phyloP scores from a whole-genome alignment of 1,140 invertebrate genomes.

The Drosophila albomicans region DNA sequence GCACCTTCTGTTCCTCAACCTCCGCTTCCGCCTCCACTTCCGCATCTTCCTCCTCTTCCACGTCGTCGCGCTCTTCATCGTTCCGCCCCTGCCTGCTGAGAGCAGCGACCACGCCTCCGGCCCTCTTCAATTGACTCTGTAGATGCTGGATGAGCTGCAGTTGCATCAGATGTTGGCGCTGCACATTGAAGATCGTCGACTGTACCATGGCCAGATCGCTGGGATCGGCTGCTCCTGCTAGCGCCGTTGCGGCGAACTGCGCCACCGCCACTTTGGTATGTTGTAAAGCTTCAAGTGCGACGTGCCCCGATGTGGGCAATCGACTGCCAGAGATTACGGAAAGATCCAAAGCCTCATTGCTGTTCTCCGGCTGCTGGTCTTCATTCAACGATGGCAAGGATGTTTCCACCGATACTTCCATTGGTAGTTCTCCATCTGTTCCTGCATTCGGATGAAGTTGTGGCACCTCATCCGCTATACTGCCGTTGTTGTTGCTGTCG shows the following conservation, averaged over 20 bases:
- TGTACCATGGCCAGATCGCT: conserved; percentile 95
- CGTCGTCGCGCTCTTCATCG: conserved; percentile 21
- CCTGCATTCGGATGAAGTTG: conserved; percentile 31
- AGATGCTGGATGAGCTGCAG: conserved; percentile 96
- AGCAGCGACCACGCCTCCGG: conserved; percentile 56
- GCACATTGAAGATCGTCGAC: conserved; percentile 94
- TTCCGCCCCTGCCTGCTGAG: conserved; percentile 45
- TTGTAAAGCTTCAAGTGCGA: conserved; percentile 95
- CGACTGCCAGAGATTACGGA: conserved; percentile 70
- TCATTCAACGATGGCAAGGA: conserved; percentile 19
- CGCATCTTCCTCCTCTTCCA: conserved; percentile 10
- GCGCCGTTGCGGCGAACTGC: conserved; percentile 94
- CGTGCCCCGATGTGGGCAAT: conserved; percentile 71
- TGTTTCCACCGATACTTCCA: conserved; percentile 31
- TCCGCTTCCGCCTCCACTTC: conserved; percentile 13
- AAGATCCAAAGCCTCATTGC: conserved; percentile 79
- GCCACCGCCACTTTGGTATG: conserved; percentile 92
- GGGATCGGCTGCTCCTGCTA: conserved; percentile 87
- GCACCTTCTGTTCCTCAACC: conserved; percentile 7
- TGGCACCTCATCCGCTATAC: conserved; percentile 22
- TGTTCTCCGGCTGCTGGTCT: conserved; percentile 47
- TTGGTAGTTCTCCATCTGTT: conserved; percentile 7
- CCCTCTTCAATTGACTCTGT: conserved; percentile 91
- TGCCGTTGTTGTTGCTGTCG: conserved; percentile 78
- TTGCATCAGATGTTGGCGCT: conserved; percentile 97